A percentile compares a stretch with the other conserved stretches of the same genome.
These are phyloP conservation scores for Agrotis puta DNA, from an alignment of 2,888 invertebrate genomes.

Conservation along the genomic window DNA sequence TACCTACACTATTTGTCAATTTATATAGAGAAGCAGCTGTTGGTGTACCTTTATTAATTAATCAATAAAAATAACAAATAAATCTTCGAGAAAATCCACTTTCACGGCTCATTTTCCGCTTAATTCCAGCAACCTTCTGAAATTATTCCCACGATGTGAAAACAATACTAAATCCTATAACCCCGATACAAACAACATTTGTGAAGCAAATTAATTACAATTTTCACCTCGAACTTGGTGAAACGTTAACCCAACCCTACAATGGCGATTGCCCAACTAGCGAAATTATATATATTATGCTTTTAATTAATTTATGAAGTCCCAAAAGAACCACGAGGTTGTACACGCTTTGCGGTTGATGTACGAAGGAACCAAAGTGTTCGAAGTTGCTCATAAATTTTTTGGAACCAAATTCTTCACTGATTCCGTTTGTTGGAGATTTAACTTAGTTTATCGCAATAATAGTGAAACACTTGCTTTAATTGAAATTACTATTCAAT, in stretches of 20 bases:
- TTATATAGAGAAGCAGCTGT: no score
- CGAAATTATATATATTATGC: conserved; percentile 50
- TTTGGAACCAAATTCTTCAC: background rate
- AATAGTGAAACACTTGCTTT: background rate
- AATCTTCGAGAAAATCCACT: background rate
- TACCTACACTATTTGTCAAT: no score
- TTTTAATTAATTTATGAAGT: conserved; percentile 63
- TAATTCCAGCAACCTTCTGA: background rate
- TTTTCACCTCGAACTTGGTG: conserved; percentile 37
- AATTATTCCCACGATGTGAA: conserved; percentile 6
- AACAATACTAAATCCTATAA: conserved; percentile 44
- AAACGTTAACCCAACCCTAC: conserved; percentile 40
- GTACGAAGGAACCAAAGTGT: conserved; percentile 22
- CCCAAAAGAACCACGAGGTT: conserved; percentile 53
- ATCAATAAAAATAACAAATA: no score
- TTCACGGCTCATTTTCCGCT: background rate
- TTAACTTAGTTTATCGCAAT: background rate
- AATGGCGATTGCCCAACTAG: conserved; percentile 46
- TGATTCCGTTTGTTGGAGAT: no score
- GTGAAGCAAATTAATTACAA: conserved; percentile 40
- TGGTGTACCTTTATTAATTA: no score
- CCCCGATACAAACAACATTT: conserved; percentile 9
- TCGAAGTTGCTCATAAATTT: background rate
- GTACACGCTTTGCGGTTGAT: conserved; percentile 35
- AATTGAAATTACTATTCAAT: background rate